Conservation (phyloP, 2,888 invertebrate genomes). For the Leucoptera coffeella region DNA sequence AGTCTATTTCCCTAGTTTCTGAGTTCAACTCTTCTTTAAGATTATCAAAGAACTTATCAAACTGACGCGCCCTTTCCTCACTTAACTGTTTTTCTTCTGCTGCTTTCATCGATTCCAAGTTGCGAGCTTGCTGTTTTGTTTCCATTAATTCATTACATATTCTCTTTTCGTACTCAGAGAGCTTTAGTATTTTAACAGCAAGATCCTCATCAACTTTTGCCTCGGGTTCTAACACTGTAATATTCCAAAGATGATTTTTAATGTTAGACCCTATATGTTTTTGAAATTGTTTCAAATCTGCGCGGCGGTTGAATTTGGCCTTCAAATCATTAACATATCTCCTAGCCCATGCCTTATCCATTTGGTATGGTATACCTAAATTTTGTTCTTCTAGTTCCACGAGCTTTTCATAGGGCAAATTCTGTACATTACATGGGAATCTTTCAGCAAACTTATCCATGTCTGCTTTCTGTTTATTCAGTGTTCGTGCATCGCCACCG, state of each 20-base stretch:
- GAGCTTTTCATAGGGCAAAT: slow-evolving; percentile 33
- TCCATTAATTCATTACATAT: slow-evolving; percentile 58
- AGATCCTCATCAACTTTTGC: slow-evolving; percentile 39
- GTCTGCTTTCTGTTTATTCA: slow-evolving; percentile 16
- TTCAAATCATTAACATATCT: slow-evolving; percentile 43
- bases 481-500: too few relatives aligned
- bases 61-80: slow-evolving; percentile 39
- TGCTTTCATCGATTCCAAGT: slow-evolving; percentile 45
- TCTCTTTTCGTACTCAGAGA: slow-evolving; percentile 61
- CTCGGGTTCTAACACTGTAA: slow-evolving; percentile 45
- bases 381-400: slow-evolving; percentile 21
- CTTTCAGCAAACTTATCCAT: slow-evolving; percentile 24
- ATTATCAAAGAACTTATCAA: slow-evolving; percentile 34
- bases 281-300: slow-evolving; percentile 38
- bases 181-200: slow-evolving; percentile 50
- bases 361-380: slow-evolving; percentile 15
- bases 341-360: slow-evolving; percentile 31
- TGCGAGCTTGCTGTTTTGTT: slow-evolving; percentile 51
- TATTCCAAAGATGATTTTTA: slow-evolving; percentile 45
- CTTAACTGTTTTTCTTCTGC: slow-evolving; percentile 41
- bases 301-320: slow-evolving; percentile 25
- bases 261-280: slow-evolving; percentile 41
- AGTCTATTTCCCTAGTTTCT: slow-evolving; percentile 39
- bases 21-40: slow-evolving; percentile 35
- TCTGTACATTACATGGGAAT: slow-evolving; percentile 25